These are phyloP conservation scores for Malachius bipustulatus DNA, from an alignment of 2,888 invertebrate species.

Conservation along the genomic window DNA sequence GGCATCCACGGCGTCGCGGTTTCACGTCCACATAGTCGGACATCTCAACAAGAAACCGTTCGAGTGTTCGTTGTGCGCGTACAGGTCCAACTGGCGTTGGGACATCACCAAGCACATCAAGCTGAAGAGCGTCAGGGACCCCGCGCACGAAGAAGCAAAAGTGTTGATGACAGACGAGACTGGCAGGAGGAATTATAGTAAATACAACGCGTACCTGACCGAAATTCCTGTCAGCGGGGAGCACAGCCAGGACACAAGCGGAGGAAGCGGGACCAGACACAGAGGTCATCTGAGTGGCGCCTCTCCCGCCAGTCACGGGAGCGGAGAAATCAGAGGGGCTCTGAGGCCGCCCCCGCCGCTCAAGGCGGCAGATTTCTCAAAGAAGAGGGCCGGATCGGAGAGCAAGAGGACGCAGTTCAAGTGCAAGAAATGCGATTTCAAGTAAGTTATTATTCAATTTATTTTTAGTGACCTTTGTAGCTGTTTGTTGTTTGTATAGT, in stretches of 20 bases:
- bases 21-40: slow-evolving; percentile 88
- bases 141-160: slow-evolving; percentile 66
- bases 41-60: slow-evolving; percentile 89
- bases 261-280: slow-evolving; percentile 34
- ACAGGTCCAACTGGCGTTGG: slow-evolving; percentile 94
- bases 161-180: slow-evolving; percentile 87
- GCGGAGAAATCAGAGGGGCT: slow-evolving; percentile 26
- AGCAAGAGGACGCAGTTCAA: slow-evolving; percentile 72
- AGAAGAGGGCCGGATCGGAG: slow-evolving; percentile 40
- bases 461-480: too few species aligned
- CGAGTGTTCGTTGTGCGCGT: slow-evolving; percentile 87
- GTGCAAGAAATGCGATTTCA: slow-evolving; percentile 82
- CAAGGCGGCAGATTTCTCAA: slow-evolving; percentile 46
- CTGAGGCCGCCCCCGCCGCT: slow-evolving; percentile 41
- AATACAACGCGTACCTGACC: slow-evolving; percentile 82
- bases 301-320: slow-evolving; percentile 24
- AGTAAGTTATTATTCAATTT: too few species aligned
- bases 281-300: slow-evolving; percentile 25
- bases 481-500: too few species aligned
- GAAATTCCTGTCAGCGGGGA: slow-evolving; percentile 37
- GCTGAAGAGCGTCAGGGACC: slow-evolving; percentile 74
- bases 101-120: slow-evolving; percentile 94
- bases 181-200: slow-evolving; percentile 80
- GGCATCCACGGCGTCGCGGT: slow-evolving; percentile 85
- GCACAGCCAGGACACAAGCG: slow-evolving; percentile 33